phyloP scores from a whole-genome alignment of 2,797 vertebrate species.

The Mallotus villosus region DNA sequence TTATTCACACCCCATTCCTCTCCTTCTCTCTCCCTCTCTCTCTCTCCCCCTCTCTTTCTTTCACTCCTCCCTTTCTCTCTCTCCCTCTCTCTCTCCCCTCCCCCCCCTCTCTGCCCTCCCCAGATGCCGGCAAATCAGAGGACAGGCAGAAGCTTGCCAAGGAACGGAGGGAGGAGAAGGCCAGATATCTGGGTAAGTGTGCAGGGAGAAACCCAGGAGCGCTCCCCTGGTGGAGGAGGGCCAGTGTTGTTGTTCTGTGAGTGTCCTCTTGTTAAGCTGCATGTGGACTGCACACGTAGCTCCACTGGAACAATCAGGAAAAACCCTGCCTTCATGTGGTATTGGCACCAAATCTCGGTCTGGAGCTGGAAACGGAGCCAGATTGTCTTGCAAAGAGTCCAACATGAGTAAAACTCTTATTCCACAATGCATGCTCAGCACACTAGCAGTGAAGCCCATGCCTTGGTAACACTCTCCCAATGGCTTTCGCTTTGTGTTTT shows the following conservation, averaged over 20 bases:
- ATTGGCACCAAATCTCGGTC: constrained; percentile 17
- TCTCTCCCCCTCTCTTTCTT: not conserved
- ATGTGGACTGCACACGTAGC: constrained; percentile 34
- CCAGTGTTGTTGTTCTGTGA: constrained; percentile 8
- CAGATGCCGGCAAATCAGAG: constrained; percentile 87
- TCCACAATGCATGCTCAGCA: too few relatives aligned
- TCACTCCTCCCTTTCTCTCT: constrained; percentile 4
- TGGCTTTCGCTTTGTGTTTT: not conserved
- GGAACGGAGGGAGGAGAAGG: constrained; percentile 90
- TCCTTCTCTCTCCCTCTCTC: not conserved
- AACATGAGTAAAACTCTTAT: too few relatives aligned
- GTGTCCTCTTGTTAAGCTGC: not conserved
- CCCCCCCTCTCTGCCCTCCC: not conserved
- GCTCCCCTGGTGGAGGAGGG: constrained; percentile 57
- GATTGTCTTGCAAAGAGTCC: not conserved
- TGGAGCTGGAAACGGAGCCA: not conserved
- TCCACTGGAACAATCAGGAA: constrained; percentile 10
- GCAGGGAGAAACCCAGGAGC: constrained; percentile 31
- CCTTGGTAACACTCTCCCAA: not conserved
- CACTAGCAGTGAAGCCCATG: too few relatives aligned
- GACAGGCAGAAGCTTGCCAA: constrained; percentile 92
- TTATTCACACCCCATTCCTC: constrained; percentile 4
- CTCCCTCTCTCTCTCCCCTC: constrained; percentile 8
- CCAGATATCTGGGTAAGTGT: constrained; percentile 90
- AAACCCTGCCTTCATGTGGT: constrained; percentile 20